These are phyloP conservation scores for Maniola hyperantus DNA, from an alignment of 2,888 invertebrate species.

Conservation along the genomic window DNA sequence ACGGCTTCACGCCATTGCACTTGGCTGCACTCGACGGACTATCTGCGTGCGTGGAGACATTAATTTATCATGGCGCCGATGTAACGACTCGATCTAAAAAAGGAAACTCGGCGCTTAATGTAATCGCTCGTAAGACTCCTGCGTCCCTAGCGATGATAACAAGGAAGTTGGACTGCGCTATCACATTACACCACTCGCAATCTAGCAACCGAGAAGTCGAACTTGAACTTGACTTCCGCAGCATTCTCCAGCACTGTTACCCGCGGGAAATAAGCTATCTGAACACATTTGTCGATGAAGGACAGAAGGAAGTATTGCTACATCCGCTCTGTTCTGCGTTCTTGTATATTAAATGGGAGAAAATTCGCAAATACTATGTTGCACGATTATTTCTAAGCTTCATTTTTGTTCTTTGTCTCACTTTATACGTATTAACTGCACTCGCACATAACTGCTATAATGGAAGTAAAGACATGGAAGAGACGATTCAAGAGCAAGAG, in stretches of 20 bases:
- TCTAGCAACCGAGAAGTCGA: conserved; percentile 92
- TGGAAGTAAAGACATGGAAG: conserved; percentile 89
- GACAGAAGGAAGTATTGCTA: conserved; percentile 92
- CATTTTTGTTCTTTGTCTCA: conserved; percentile 90
- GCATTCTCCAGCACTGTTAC: conserved; percentile 91
- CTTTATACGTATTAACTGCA: conserved; percentile 90
- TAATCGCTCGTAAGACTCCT: conserved; percentile 93
- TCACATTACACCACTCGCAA: conserved; percentile 89
- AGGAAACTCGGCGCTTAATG: conserved; percentile 92
- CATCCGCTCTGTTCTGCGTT: conserved; percentile 95
- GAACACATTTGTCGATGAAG: conserved; percentile 93
- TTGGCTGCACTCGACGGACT: conserved; percentile 93
- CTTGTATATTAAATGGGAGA: conserved; percentile 94
- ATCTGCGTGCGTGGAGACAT: conserved; percentile 91
- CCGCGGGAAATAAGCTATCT: conserved; percentile 93
- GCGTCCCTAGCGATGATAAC: conserved; percentile 92
- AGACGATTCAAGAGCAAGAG: conserved; percentile 87
- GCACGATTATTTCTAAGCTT: conserved; percentile 90
- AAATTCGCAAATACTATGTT: conserved; percentile 93
- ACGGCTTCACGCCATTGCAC: conserved; percentile 93
- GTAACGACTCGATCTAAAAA: conserved; percentile 94
- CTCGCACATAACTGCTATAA: conserved; percentile 93
- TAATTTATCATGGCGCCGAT: conserved; percentile 93
- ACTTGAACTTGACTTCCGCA: conserved; percentile 91
- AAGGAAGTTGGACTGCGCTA: conserved; percentile 90